phyloP scores from a whole-genome alignment of 2,113 vertebrate species.

The Poecilia latipinna region DNA sequence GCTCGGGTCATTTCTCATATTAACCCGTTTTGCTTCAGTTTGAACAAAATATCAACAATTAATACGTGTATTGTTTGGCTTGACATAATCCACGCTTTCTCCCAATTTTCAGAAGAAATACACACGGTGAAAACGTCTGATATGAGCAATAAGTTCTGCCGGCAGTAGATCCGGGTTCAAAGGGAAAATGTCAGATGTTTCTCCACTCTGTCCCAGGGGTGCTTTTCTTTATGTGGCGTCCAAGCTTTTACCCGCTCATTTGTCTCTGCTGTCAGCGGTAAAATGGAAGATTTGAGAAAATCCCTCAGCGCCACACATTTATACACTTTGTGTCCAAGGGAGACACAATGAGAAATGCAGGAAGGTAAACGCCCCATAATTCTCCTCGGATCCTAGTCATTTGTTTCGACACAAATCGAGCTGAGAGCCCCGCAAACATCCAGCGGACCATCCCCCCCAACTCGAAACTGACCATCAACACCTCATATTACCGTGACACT shows the following conservation, averaged over 20 bases:
- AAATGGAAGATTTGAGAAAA: constrained; percentile 68
- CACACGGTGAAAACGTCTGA: constrained; percentile 17
- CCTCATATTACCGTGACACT: constrained; percentile 5
- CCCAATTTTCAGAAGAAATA: constrained; percentile 14
- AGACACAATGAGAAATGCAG: constrained; percentile 40
- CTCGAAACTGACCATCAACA: constrained; percentile 21
- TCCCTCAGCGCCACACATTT: constrained; percentile 31
- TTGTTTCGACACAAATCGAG: constrained; percentile 26
- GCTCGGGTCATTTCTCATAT: neutral
- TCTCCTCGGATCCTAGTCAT: constrained; percentile 21
- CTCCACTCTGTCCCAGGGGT: constrained; percentile 12
- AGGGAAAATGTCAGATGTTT: constrained; percentile 32
- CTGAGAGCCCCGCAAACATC: neutral
- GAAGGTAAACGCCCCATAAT: constrained; percentile 25
- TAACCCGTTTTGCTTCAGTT: neutral
- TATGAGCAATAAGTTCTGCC: constrained; percentile 8
- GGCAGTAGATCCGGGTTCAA: neutral
- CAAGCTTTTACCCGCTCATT: constrained; percentile 49
- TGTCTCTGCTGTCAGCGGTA: constrained; percentile 58
- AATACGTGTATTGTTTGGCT: neutral
- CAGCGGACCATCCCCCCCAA: neutral
- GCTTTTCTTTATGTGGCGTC: constrained; percentile 46
- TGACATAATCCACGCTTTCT: constrained; percentile 18
- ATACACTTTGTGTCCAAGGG: constrained; percentile 40
- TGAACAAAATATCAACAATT: constrained; percentile 13